These are phyloP conservation scores for Nasonia giraulti DNA, from an alignment of 1,140 invertebrate genomes.

Conservation along the genomic window DNA sequence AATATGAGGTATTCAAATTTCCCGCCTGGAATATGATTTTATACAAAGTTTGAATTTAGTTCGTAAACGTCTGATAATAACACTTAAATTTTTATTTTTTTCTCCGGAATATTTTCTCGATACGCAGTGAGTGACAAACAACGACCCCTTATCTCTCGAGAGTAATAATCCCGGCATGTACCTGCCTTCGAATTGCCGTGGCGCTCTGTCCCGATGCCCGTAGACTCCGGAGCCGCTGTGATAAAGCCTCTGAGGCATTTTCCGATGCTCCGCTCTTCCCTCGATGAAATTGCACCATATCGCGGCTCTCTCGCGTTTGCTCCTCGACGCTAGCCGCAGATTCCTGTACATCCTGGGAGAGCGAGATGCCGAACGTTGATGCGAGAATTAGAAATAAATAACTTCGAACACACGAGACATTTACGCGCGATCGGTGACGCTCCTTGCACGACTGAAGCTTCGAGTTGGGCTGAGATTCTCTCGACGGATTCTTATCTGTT, in stretches of 20 bases:
- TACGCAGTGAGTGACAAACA: too few species aligned
- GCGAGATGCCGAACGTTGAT: neutral
- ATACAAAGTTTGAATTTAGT: too few species aligned
- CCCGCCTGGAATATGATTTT: too few species aligned
- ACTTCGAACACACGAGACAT: neutral
- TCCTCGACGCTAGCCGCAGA: constrained; percentile 33
- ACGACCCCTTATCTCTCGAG: too few species aligned
- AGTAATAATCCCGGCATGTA: constrained; percentile 19
- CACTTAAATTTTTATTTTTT: too few species aligned
- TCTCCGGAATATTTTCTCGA: too few species aligned
- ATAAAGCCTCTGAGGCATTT: constrained; percentile 64
- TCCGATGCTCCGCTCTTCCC: neutral
- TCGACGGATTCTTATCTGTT: constrained; percentile 24
- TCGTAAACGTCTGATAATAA: too few species aligned
- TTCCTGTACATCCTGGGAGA: constrained; percentile 27
- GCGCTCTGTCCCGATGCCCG: constrained; percentile 73
- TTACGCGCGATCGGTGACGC: neutral
- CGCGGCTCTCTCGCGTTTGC: neutral
- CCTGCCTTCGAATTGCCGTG: constrained; percentile 72
- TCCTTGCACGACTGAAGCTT: neutral
- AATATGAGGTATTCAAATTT: too few species aligned
- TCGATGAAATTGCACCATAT: neutral
- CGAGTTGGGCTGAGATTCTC: neutral
- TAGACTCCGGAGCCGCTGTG: constrained; percentile 77
- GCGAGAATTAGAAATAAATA: neutral